phyloP scores from a whole-genome alignment of 2,113 vertebrate species.

The Peromyscus maniculatus region DNA sequence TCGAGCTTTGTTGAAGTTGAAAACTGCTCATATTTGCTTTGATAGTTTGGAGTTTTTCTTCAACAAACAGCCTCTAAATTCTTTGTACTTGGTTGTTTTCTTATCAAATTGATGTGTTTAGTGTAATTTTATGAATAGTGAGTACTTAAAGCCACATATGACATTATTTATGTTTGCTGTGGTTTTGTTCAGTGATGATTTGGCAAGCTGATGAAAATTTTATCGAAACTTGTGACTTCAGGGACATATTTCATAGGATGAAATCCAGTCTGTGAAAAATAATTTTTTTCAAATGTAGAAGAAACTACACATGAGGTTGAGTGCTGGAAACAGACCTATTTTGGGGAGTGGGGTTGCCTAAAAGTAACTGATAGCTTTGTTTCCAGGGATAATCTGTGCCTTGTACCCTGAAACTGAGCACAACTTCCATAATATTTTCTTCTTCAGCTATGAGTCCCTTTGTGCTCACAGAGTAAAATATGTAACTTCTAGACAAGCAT shows the following conservation, averaged over 20 bases:
- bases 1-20: not conserved
- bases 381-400: not conserved
- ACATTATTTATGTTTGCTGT: slow-evolving; percentile 19
- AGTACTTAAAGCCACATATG: not conserved
- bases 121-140: slow-evolving; percentile 33
- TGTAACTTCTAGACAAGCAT: not conserved
- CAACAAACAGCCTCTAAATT: not conserved
- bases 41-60: not conserved
- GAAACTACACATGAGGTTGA: not conserved
- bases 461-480: not conserved
- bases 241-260: slow-evolving; percentile 21
- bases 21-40: not conserved
- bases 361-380: slow-evolving; percentile 36
- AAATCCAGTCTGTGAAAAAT: slow-evolving; percentile 51
- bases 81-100: slow-evolving; percentile 7
- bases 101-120: slow-evolving; percentile 22
- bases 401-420: not conserved
- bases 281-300: not conserved
- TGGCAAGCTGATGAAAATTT: slow-evolving; percentile 28
- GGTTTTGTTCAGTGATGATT: slow-evolving; percentile 21
- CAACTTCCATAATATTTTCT: not conserved
- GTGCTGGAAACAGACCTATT: not conserved
- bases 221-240: slow-evolving; percentile 21
- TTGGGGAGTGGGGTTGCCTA: not conserved
- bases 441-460: not conserved